Evolutionary conservation across 2,113 vertebrate genomes (phyloP).

Genomic region (Camelus dromedarius): DNA sequence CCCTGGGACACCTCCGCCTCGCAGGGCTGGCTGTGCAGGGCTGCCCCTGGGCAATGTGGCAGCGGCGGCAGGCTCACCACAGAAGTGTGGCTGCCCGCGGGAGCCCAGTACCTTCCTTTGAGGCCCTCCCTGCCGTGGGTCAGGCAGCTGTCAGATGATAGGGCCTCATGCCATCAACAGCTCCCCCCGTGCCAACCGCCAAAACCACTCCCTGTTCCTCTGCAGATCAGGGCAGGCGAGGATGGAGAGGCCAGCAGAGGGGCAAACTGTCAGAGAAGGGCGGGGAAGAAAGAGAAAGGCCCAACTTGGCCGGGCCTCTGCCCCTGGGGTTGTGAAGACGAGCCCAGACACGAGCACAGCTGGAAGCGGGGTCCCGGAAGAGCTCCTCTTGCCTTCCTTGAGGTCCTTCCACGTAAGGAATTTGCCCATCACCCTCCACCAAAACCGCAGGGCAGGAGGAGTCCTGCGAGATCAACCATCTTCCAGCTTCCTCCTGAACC

Average conservation of each 20-base stretch:
- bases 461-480: fast-evolving
- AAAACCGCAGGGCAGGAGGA: not conserved
- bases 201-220: constrained; percentile 85
- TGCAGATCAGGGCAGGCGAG: fast-evolving
- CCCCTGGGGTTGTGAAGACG: not conserved
- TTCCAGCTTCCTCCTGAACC: not conserved
- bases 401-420: not conserved
- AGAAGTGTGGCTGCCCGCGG: not conserved
- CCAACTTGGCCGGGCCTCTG: not conserved
- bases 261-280: not conserved
- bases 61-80: not conserved
- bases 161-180: constrained; percentile 79
- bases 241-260: constrained; percentile 51
- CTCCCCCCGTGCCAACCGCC: constrained; percentile 74
- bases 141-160: constrained; percentile 89
- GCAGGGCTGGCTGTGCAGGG: not conserved
- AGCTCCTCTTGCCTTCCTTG: not conserved
- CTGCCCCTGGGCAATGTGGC: not conserved
- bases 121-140: constrained; percentile 75
- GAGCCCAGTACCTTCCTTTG: constrained; percentile 58
- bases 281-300: not conserved
- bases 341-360: not conserved
- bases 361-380: not conserved
- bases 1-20: not conserved
- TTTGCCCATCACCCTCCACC: not conserved